Conservation (phyloP, 2,888 invertebrate species). For the Ischnura elegans region DNA sequence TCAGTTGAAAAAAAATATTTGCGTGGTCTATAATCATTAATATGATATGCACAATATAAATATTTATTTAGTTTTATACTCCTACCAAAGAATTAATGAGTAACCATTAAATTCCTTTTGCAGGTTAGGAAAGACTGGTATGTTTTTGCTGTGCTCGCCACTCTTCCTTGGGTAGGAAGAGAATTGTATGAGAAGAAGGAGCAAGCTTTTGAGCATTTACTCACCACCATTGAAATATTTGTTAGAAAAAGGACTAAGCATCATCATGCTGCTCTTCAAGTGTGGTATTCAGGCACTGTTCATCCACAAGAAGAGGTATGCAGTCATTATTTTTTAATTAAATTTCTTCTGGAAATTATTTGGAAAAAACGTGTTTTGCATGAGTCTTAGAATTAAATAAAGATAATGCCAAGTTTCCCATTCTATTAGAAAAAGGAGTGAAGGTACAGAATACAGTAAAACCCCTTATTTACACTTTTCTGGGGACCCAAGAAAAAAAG, state of each 20-base stretch:
- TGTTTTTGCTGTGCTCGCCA: conserved; percentile 90
- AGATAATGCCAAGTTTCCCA: too few relatives aligned
- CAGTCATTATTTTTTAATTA: not conserved
- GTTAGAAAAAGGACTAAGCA: conserved; percentile 95
- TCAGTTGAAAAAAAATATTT: too few relatives aligned
- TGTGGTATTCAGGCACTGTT: conserved; percentile 96
- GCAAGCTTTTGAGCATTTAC: conserved; percentile 92
- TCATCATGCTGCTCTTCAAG: conserved; percentile 94
- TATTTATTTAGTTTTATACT: too few relatives aligned
- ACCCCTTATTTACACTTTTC: too few relatives aligned
- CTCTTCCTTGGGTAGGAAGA: conserved; percentile 97
- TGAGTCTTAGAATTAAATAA: too few relatives aligned
- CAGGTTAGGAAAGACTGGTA: conserved; percentile 83
- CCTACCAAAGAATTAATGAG: too few relatives aligned
- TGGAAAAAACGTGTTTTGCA: too few relatives aligned
- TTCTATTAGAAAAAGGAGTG: too few relatives aligned
- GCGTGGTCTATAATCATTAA: too few relatives aligned
- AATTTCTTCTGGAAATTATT: not conserved
- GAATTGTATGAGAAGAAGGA: conserved; percentile 98
- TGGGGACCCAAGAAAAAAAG: too few relatives aligned
- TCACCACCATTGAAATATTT: conserved; percentile 95
- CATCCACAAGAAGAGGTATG: conserved; percentile 93
- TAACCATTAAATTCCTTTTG: not conserved
- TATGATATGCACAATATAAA: too few relatives aligned
- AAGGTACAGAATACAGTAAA: too few relatives aligned